Conservation (phyloP, 2,888 invertebrate genomes). For the Pecten maximus region DNA sequence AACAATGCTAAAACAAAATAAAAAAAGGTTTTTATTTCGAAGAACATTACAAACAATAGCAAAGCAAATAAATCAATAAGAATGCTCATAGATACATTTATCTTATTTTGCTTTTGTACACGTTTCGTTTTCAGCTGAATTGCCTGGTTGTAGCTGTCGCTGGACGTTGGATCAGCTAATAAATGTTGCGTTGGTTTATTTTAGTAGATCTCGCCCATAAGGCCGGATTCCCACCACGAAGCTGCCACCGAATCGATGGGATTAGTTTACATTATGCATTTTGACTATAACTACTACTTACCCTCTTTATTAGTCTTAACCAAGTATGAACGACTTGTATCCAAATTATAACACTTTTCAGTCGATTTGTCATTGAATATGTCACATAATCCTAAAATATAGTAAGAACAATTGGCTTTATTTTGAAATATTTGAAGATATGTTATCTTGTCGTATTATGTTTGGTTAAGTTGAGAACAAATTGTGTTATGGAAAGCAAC, state of each 20-base stretch:
- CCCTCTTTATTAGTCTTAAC: background rate
- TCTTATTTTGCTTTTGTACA: background rate
- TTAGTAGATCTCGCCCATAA: background rate
- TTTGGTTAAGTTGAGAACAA: background rate
- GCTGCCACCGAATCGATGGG: background rate
- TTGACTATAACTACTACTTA: background rate
- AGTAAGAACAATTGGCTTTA: background rate
- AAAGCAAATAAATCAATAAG: too few relatives aligned
- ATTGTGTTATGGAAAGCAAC: background rate
- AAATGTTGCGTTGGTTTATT: background rate
- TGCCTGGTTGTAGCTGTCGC: background rate
- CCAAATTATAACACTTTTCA: background rate
- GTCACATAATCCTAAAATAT: background rate
- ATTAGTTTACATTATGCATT: background rate
- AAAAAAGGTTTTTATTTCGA: too few relatives aligned
- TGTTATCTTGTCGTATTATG: background rate
- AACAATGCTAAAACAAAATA: too few relatives aligned
- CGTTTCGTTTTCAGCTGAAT: background rate
- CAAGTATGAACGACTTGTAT: background rate
- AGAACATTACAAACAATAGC: too few relatives aligned
- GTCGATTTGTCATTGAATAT: background rate
- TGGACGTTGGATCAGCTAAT: background rate
- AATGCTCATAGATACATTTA: background rate
- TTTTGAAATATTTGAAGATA: background rate
- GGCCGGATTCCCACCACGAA: background rate